Conservation (phyloP, 2,888 invertebrate genomes). For the Brachypalpus laphriformis region DNA sequence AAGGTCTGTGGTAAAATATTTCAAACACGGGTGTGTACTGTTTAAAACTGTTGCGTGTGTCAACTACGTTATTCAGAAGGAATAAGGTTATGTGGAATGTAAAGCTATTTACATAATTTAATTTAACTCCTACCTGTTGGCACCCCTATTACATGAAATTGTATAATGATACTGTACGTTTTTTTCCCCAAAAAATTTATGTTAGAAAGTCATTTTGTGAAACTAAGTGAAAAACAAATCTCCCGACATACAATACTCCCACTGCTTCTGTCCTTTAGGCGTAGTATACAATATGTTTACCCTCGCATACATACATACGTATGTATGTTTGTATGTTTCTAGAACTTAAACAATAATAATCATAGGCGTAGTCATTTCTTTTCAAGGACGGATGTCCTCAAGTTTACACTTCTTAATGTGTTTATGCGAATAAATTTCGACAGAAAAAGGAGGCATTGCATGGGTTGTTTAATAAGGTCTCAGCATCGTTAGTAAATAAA, state of each 20-base stretch:
- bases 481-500: too few species aligned
- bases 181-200: background rate
- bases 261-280: background rate
- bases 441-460: background rate
- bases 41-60: background rate
- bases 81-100: background rate
- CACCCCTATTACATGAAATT: background rate
- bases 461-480: too few species aligned
- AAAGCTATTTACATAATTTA: background rate
- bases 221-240: background rate
- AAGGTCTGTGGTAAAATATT: background rate
- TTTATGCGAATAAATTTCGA: background rate
- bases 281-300: background rate
- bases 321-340: background rate
- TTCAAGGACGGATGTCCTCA: background rate
- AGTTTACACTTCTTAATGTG: background rate
- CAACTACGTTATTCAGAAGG: background rate
- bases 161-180: background rate
- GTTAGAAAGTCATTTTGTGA: background rate
- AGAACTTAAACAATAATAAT: background rate
- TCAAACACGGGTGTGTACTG: background rate
- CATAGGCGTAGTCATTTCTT: background rate
- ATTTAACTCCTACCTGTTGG: background rate
- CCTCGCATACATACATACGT: background rate
- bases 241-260: background rate